phyloP scores from a whole-genome alignment of 2,113 vertebrate genomes.

The Todiramphus chloris region DNA sequence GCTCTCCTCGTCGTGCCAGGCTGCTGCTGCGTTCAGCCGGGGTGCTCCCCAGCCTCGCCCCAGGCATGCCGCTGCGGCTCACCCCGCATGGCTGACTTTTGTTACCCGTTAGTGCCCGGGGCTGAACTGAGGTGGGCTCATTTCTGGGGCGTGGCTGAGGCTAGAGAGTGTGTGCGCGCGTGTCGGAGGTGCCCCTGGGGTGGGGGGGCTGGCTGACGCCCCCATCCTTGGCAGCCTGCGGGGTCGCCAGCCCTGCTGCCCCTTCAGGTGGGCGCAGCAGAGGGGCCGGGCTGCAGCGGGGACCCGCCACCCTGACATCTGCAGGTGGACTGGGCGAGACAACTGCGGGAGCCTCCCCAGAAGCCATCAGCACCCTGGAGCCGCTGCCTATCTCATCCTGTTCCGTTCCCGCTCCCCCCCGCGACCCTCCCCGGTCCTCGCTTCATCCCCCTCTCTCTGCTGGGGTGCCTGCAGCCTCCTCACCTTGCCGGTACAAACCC shows the following conservation, averaged over 20 bases:
- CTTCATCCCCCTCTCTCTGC: not conserved
- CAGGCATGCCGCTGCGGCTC: constrained; percentile 49
- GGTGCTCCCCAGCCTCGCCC: constrained; percentile 39
- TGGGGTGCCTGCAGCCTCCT: not conserved
- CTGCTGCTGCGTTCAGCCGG: constrained; percentile 42
- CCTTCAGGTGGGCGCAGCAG: constrained; percentile 28
- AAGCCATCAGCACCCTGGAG: not conserved
- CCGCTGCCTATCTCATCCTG: not conserved
- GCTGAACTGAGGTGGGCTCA: constrained; percentile 17
- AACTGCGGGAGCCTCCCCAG: not conserved
- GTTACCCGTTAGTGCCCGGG: not conserved
- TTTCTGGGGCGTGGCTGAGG: not conserved
- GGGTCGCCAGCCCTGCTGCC: not conserved
- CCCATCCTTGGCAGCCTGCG: not conserved
- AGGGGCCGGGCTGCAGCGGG: constrained; percentile 65
- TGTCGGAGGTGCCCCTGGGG: constrained; percentile 17
- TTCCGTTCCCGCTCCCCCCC: not conserved
- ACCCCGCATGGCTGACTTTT: constrained; percentile 13
- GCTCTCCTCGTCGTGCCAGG: not conserved
- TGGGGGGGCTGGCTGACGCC: not conserved
- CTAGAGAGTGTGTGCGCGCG: not conserved
- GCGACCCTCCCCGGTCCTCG: not conserved
- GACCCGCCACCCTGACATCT: constrained; percentile 34
- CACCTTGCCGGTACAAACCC: not conserved
- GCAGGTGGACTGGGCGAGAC: constrained; percentile 18